A percentile compares a stretch with the other conserved stretches of the same genome.
These are phyloP conservation scores for Tipula confusa DNA, from an alignment of 2,888 invertebrate genomes.

Conservation along the genomic window DNA sequence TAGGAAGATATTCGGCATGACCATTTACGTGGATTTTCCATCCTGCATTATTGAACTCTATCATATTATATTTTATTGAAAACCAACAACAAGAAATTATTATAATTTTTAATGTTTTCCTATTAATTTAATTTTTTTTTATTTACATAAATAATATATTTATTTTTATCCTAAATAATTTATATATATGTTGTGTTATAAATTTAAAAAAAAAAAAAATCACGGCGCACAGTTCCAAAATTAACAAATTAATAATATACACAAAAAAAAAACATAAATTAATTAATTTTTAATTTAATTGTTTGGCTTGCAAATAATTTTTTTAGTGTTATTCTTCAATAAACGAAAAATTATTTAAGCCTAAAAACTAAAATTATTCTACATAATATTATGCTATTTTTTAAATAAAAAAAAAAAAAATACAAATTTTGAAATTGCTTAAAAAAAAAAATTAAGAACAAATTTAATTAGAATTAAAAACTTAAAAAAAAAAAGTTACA, in stretches of 20 bases:
- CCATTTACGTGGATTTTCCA: not conserved
- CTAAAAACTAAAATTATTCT: not conserved
- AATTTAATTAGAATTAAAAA: not conserved
- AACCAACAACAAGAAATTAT: not conserved
- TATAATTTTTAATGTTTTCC: not conserved
- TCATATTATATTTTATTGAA: not conserved
- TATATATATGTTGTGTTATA: not conserved
- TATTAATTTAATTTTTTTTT: not conserved
- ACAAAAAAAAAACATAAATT: not conserved
- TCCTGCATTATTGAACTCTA: slow-evolving; percentile 20
- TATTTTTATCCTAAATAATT: not conserved
- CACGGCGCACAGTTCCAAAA: slow-evolving; percentile 9
- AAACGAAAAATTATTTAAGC: not conserved
- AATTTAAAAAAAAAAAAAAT: not conserved
- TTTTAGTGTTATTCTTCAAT: not conserved
- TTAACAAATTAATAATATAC: not conserved
- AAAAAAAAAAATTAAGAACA: not conserved
- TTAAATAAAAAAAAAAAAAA: too few relatives aligned
- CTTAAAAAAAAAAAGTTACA: not conserved
- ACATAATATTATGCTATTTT: not conserved
- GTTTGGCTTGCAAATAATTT: not conserved
- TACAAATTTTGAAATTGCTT: not conserved
- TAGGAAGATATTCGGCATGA: slow-evolving; percentile 20
- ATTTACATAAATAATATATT: not conserved
- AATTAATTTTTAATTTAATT: not conserved